Percentiles rank a stretch among this genome's conserved stretches.
These are phyloP conservation scores for Acrobasis consociella DNA, from an alignment of 2,888 invertebrate species.

Conservation along the genomic window DNA sequence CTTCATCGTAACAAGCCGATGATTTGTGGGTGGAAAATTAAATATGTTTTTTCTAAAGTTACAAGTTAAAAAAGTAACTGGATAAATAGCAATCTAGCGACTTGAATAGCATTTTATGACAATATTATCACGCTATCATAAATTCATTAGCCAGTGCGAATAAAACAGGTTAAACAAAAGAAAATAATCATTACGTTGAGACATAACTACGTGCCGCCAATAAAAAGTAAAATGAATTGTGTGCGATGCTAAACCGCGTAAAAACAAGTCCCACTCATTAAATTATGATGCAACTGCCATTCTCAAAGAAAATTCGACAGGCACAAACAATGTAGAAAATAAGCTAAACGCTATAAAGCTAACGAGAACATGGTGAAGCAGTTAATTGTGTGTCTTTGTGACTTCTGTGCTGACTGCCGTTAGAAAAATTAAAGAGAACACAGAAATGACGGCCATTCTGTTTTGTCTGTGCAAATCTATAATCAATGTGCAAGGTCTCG, in stretches of 20 bases:
- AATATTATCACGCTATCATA: conserved; percentile 1
- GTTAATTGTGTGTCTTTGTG: conserved; percentile 13
- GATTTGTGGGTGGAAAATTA: too few species aligned
- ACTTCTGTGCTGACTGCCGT: neutral
- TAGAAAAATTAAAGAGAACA: neutral
- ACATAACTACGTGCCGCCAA: neutral
- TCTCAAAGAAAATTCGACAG: conserved; percentile 12
- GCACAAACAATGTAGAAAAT: conserved; percentile 21
- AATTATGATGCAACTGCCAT: conserved; percentile 18
- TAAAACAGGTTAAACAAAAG: neutral
- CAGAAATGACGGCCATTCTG: neutral
- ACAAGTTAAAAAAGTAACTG: too few species aligned
- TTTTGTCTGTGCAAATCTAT: too few species aligned
- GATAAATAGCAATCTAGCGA: neutral
- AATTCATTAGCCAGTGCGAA: neutral
- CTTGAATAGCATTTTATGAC: neutral
- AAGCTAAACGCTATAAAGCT: conserved; percentile 20
- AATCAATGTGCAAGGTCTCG: too few species aligned
- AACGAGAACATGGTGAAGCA: conserved; percentile 18
- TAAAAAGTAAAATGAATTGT: neutral
- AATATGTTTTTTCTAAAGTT: too few species aligned
- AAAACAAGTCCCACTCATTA: neutral
- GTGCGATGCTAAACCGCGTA: neutral
- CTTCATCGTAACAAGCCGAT: too few species aligned
- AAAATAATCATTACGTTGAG: neutral